A percentile compares a stretch with the other conserved stretches of the same genome.
Evolutionary conservation across 1,140 invertebrate species (phyloP).

Genomic region (Vollenhovia emeryi): DNA sequence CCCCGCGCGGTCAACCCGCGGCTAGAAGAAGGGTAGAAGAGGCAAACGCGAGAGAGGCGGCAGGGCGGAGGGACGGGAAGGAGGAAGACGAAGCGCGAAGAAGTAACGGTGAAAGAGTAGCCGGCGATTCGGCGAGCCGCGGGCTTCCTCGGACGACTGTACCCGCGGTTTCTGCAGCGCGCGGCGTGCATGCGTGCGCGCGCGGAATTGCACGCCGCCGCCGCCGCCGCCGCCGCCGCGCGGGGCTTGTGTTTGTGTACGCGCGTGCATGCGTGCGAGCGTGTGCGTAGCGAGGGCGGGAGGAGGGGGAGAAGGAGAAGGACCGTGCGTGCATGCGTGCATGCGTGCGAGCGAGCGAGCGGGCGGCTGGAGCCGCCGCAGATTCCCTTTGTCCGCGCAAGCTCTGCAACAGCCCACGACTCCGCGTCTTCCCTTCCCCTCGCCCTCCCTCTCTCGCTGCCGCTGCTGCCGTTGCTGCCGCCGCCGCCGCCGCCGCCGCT

Average conservation of each 20-base stretch:
- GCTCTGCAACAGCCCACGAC: slow-evolving; percentile 68
- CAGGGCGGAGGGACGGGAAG: neutral
- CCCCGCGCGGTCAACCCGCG: neutral
- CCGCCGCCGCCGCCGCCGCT: neutral
- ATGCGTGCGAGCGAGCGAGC: slow-evolving; percentile 45
- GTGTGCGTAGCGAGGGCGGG: slow-evolving; percentile 45
- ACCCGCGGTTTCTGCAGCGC: slow-evolving; percentile 73
- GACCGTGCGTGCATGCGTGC: slow-evolving; percentile 7
- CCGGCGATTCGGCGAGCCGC: slow-evolving; percentile 25
- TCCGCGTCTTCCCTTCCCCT: slow-evolving; percentile 53
- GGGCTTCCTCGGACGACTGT: slow-evolving; percentile 70
- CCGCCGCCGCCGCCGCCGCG: too few species aligned
- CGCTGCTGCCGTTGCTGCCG: neutral
- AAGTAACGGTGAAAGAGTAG: slow-evolving; percentile 49
- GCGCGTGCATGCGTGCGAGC: neutral
- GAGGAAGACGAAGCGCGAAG: slow-evolving; percentile 3
- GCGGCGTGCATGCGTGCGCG: slow-evolving; percentile 55
- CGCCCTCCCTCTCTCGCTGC: neutral
- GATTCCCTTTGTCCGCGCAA: slow-evolving; percentile 82
- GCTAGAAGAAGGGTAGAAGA: slow-evolving; percentile 58
- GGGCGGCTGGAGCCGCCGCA: slow-evolving; percentile 78
- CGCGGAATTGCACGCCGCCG: slow-evolving; percentile 26
- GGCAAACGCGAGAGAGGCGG: neutral
- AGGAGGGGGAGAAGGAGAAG: slow-evolving; percentile 11
- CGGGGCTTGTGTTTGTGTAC: neutral